Percentiles rank a stretch among this genome's conserved stretches.
phyloP scores from a whole-genome alignment of 1,140 invertebrate species.

The Mya arenaria region DNA sequence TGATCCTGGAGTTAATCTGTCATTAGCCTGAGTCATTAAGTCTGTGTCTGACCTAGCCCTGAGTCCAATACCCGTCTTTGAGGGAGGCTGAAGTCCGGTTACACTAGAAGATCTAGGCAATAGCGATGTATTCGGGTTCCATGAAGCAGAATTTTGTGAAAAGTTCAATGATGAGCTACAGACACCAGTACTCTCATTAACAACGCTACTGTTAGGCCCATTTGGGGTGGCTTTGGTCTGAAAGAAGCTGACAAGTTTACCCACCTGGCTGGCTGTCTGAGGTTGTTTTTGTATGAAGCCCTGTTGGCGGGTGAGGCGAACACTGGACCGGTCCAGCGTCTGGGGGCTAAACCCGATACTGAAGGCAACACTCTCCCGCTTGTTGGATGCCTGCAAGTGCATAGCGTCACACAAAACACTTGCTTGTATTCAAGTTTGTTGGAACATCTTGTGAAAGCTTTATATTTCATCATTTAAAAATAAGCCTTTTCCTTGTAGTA shows the following conservation, averaged over 20 bases:
- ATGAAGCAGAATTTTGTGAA: background rate
- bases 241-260: constrained; percentile 41
- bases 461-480: no score
- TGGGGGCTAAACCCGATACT: constrained; percentile 41
- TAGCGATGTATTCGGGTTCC: background rate
- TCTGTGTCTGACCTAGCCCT: background rate
- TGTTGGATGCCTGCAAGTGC: background rate
- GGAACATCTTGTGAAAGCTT: no score
- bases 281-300: constrained; percentile 55
- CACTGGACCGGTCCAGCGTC: constrained; percentile 24
- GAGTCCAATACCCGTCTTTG: background rate
- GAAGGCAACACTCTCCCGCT: constrained; percentile 47
- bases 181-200: background rate
- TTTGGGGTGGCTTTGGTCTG: constrained; percentile 20
- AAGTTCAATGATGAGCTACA: background rate
- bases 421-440: no score
- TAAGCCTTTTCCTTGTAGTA: no score
- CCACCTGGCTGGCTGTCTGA: constrained; percentile 24
- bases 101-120: no score
- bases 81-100: no score
- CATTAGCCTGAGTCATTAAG: background rate
- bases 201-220: background rate
- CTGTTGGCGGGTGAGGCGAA: constrained; percentile 45
- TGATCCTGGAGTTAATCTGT: no score
- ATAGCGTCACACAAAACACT: no score